Percentiles rank a stretch among this genome's conserved stretches.
These are phyloP conservation scores for Lophotriccus pileatus DNA, from an alignment of 2,797 vertebrate genomes.

Conservation along the genomic window DNA sequence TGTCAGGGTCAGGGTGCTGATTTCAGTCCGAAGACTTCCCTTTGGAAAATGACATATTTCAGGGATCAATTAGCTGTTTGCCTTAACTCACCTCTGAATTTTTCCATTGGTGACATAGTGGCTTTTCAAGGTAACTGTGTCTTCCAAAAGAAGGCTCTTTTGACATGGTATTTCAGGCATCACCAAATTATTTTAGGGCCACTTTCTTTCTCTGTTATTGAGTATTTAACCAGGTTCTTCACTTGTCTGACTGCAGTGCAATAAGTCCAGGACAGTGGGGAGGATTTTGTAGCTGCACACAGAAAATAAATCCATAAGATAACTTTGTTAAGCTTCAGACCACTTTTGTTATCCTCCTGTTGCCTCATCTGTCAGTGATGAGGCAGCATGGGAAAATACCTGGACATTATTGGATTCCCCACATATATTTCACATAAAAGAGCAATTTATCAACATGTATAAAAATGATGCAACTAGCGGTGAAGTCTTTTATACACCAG, in stretches of 20 bases:
- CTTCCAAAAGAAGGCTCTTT: background rate
- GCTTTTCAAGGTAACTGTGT: background rate
- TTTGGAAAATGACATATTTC: conserved; percentile 3
- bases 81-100: background rate
- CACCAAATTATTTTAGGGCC: background rate
- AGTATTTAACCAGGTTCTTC: background rate
- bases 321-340: background rate
- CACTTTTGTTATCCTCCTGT: background rate
- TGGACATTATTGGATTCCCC: background rate
- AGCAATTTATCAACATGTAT: background rate
- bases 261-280: background rate
- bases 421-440: background rate
- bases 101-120: background rate
- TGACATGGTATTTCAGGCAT: background rate
- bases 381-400: background rate
- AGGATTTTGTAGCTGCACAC: background rate
- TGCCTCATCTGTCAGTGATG: background rate
- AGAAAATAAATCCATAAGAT: background rate
- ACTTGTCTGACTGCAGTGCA: background rate
- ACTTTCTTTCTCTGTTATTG: background rate
- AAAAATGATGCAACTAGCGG: background rate
- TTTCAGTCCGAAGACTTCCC: background rate
- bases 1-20: background rate
- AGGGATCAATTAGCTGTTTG: background rate
- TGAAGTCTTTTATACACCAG: background rate